Conservation (phyloP, 2,888 invertebrate species). For the Lasioglossum villosulum region DNA sequence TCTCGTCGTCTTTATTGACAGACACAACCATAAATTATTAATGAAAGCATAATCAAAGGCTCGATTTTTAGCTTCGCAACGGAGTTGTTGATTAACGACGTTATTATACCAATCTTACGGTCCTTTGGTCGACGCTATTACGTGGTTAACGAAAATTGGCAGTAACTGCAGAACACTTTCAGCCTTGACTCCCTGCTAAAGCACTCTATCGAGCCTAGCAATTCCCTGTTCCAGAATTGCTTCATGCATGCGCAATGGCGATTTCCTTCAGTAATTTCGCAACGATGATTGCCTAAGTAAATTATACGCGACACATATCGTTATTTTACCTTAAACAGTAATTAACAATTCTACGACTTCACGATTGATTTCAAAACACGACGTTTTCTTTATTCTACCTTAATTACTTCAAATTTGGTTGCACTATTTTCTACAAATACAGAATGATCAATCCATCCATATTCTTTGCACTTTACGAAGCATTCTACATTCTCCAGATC, state of each 20-base stretch:
- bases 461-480: no score
- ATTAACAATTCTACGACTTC: neutral
- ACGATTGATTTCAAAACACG: neutral
- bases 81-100: slow-evolving; percentile 39
- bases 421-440: no score
- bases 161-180: slow-evolving; percentile 60
- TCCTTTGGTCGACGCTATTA: slow-evolving; percentile 37
- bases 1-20: neutral
- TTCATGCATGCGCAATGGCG: slow-evolving; percentile 28
- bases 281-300: slow-evolving; percentile 13
- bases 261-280: slow-evolving; percentile 37
- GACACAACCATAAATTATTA: neutral
- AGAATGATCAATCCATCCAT: no score
- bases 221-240: slow-evolving; percentile 34
- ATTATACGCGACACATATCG: slow-evolving; percentile 1
- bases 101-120: slow-evolving; percentile 48
- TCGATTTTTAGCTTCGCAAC: neutral
- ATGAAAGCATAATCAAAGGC: neutral
- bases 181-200: slow-evolving; percentile 28
- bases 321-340: neutral
- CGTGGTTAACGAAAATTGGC: slow-evolving; percentile 62
- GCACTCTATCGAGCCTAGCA: slow-evolving; percentile 39
- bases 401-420: no score
- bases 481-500: no score
- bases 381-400: no score